A percentile compares a stretch with the other conserved stretches of the same genome.
phyloP scores from a whole-genome alignment of 2,888 invertebrate species.

The Tenthredo scrophulariae region DNA sequence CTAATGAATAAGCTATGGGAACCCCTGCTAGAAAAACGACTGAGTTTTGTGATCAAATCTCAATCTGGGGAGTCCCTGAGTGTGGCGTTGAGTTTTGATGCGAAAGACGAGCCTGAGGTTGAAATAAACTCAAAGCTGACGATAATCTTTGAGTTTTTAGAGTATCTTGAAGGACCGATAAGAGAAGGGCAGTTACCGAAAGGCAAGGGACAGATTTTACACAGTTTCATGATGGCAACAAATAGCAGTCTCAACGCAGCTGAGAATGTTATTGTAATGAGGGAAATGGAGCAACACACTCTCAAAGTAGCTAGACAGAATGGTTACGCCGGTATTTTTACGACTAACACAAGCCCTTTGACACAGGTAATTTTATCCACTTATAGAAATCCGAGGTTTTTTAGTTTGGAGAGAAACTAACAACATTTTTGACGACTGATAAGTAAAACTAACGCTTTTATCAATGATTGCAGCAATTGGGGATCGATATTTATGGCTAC shows the following conservation, averaged over 20 bases:
- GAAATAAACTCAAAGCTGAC: slow-evolving; percentile 84
- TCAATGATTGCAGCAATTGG: slow-evolving; percentile 85
- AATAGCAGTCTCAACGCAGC: slow-evolving; percentile 82
- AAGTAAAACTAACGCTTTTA: background rate
- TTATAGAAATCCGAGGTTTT: background rate
- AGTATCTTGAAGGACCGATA: slow-evolving; percentile 87
- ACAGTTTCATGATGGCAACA: slow-evolving; percentile 94
- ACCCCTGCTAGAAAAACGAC: slow-evolving; percentile 84
- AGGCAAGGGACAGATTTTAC: slow-evolving; percentile 86
- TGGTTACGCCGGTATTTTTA: slow-evolving; percentile 88
- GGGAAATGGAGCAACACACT: slow-evolving; percentile 88
- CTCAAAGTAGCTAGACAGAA: slow-evolving; percentile 84
- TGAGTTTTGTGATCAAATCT: slow-evolving; percentile 86
- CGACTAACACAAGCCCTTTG: slow-evolving; percentile 93
- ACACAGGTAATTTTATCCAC: slow-evolving; percentile 84
- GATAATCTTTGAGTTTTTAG: slow-evolving; percentile 89
- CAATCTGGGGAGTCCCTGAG: slow-evolving; percentile 82
- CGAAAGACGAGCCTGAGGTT: slow-evolving; percentile 88
- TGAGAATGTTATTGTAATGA: slow-evolving; percentile 90
- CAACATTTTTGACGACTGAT: background rate
- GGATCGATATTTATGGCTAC: slow-evolving; percentile 88
- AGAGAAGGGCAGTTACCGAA: slow-evolving; percentile 83
- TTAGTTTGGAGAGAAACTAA: background rate
- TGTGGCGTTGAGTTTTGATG: slow-evolving; percentile 90
- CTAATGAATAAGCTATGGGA: slow-evolving; percentile 87